These are phyloP conservation scores for Megalops cyprinoides DNA, from an alignment of 2,797 vertebrate species.

Conservation along the genomic window DNA sequence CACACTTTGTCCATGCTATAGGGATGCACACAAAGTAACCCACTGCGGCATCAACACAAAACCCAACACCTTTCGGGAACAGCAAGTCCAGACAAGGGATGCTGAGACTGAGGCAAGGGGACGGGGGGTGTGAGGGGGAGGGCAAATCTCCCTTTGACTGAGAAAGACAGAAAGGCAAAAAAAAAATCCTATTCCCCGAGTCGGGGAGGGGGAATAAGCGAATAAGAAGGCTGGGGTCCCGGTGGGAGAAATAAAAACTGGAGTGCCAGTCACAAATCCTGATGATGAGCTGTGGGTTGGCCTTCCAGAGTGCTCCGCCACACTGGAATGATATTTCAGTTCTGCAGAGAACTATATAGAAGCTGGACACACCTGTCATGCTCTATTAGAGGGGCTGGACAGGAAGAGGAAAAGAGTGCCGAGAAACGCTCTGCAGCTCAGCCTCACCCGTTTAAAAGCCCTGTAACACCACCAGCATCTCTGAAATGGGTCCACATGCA, in stretches of 20 bases:
- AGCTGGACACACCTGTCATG: background rate
- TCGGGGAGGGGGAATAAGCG: background rate
- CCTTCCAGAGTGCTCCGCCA: background rate
- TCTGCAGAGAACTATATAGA: background rate
- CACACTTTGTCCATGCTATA: slow-evolving; percentile 56
- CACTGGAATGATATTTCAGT: background rate
- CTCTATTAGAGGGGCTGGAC: background rate
- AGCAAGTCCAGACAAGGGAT: slow-evolving; percentile 62
- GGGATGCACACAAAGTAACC: slow-evolving; percentile 62
- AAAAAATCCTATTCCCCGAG: no score
- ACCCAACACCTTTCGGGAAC: slow-evolving; percentile 58
- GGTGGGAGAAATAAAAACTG: slow-evolving; percentile 50
- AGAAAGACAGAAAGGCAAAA: background rate
- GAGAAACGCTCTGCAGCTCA: no score
- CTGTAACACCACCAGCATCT: no score
- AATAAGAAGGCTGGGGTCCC: slow-evolving; percentile 15
- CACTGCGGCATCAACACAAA: slow-evolving; percentile 58
- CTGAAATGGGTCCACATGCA: no score
- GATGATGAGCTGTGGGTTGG: slow-evolving; percentile 29
- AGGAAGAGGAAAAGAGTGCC: background rate
- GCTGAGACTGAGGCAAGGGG: slow-evolving; percentile 48
- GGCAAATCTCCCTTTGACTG: background rate
- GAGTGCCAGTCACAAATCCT: slow-evolving; percentile 54
- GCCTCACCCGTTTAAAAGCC: no score
- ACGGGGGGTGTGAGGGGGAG: slow-evolving; percentile 26